phyloP scores from a whole-genome alignment of 2,888 invertebrate species.

The Oscheius sp. region DNA sequence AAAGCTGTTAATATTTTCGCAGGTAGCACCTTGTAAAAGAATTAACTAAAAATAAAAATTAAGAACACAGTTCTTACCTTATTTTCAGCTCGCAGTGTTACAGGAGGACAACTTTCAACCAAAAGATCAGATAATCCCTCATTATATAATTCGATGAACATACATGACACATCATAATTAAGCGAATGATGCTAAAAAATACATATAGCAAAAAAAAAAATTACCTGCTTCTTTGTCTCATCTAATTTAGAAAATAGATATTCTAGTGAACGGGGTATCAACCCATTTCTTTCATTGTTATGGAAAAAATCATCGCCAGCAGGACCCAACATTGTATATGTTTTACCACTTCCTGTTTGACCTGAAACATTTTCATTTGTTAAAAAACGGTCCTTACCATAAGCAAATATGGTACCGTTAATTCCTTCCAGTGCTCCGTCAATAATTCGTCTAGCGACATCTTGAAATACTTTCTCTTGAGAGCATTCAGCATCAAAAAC shows the following conservation, averaged over 20 bases:
- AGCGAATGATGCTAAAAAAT: background rate
- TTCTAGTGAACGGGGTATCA: conserved; percentile 72
- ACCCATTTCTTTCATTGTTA: conserved; percentile 68
- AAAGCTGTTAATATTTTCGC: background rate
- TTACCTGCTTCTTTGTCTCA: conserved; percentile 38
- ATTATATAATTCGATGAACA: conserved; percentile 73
- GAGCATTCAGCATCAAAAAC: background rate
- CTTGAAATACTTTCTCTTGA: conserved; percentile 65
- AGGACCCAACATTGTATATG: conserved; percentile 72
- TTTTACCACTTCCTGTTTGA: conserved; percentile 69
- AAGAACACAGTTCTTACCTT: background rate
- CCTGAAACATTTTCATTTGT: background rate
- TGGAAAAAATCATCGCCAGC: conserved; percentile 51
- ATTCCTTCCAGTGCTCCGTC: conserved; percentile 72
- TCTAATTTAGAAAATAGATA: conserved; percentile 70
- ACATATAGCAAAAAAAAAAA: too few relatives aligned
- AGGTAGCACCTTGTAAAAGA: background rate
- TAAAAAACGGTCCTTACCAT: conserved; percentile 72
- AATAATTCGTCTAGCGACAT: conserved; percentile 71
- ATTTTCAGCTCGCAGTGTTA: background rate
- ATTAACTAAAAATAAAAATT: conserved; percentile 1
- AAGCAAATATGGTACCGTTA: conserved; percentile 73
- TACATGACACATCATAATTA: conserved; percentile 1
- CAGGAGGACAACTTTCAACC: background rate
- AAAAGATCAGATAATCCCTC: conserved; percentile 72